phyloP scores from a whole-genome alignment of 2,113 vertebrate genomes.

The Nesospiza acunhae region DNA sequence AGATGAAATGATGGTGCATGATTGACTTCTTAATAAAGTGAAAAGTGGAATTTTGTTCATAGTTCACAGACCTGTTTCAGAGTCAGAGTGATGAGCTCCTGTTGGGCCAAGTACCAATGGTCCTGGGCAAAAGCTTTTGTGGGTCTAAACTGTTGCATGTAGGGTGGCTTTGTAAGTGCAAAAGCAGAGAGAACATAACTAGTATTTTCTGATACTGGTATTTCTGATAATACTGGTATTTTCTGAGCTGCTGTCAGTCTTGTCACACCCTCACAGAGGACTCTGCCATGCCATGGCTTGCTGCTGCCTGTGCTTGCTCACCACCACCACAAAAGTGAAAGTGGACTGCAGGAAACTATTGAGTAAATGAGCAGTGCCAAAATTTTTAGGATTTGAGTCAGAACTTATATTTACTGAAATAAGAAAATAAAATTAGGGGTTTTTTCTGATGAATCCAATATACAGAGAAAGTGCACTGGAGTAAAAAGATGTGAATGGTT shows the following conservation, averaged over 20 bases:
- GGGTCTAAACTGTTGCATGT: background rate
- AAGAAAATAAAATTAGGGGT: background rate
- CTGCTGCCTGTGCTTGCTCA: background rate
- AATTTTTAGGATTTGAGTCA: constrained; percentile 3
- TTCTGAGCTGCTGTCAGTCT: background rate
- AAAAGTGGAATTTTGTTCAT: background rate
- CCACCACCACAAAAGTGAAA: background rate
- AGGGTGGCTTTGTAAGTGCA: background rate
- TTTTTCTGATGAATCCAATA: background rate
- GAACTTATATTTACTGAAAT: background rate
- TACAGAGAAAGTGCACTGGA: background rate
- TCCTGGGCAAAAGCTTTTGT: background rate
- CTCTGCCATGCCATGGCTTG: background rate
- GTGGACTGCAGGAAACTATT: background rate
- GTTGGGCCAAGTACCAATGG: background rate
- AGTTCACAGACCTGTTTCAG: background rate
- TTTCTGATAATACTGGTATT: background rate
- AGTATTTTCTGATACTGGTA: background rate
- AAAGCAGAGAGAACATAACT: background rate
- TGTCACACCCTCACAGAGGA: background rate
- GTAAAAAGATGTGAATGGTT: background rate
- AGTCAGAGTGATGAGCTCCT: background rate
- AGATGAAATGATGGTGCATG: background rate
- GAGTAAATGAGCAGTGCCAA: background rate
- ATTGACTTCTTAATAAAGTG: background rate